Base-by-base conservation (phyloP, 2,113 vertebrate genomes). In the Odobenus rosmarus region DNA sequence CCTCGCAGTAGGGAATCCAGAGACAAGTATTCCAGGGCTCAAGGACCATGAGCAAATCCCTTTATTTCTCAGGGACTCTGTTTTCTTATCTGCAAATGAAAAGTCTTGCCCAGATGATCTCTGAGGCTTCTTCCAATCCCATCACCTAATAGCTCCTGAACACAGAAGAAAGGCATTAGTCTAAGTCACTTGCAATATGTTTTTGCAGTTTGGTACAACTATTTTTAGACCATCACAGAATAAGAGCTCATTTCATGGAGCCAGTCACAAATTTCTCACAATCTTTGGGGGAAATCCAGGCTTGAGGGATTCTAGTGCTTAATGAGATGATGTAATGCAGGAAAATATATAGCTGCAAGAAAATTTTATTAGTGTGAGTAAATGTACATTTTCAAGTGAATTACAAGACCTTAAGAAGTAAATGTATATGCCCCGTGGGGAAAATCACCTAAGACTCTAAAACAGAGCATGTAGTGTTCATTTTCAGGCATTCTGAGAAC, bases 161-260 rank as follows among this genome's bases (percentile, higher is more conserved):
- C 74, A 80, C 96, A 97, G 94, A 96, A 98, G 88, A 96, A 95
- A 53, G 46, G 57, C 95, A 97, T 85, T 81, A 51, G 92, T 96
- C 81, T 87, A 96, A 98, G 94, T 97, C 84, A 88, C 89, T 97
- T 36, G 81, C 96, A 90, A 92, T 80, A 87, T 85, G 87, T 53
- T 74, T 96, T 88, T 84, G 88, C 24, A 67, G 89, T 93, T 93
- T 69, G n/a, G 90, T 69, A 90, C 93, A 96, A 98, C 98, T 98
- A 98, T 98, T 98, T 99, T 98, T 99, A 98, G 97, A 96, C 93
- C 96, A 95, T 96, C 62, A 97, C 98, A 94, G 98, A 96, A 98
- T 98, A 98, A 98, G 97, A 98, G 98, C 93, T 3, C 0, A 13
- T 96, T 98, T 98, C 94, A 97, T 59, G 94, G 83, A 93, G 93